Evolutionary conservation across 2,888 invertebrate genomes (phyloP).

Genomic region (Troides oblongomaculatus): DNA sequence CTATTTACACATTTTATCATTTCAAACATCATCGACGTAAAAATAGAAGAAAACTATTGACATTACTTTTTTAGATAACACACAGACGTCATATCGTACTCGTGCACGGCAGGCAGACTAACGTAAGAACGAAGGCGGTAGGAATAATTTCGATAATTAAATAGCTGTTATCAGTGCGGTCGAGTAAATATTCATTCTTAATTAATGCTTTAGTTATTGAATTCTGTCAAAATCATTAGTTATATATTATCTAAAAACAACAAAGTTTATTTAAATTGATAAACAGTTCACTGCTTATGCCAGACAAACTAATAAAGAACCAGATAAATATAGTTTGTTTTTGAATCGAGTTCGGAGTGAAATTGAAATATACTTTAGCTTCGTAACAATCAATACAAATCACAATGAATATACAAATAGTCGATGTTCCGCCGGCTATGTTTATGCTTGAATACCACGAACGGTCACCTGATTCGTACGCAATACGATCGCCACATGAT

Average conservation of each 20-base stretch:
- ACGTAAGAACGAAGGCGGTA: conserved; percentile 15
- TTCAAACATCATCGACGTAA: conserved; percentile 29
- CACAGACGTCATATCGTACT: conserved; percentile 22
- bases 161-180: conserved; percentile 21
- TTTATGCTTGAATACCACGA: conserved; percentile 43
- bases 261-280: conserved; percentile 13
- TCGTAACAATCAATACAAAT: conserved; percentile 1
- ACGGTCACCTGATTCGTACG: conserved; percentile 56
- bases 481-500: conserved; percentile 55
- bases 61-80: conserved; percentile 25
- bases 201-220: conserved; percentile 23
- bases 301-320: conserved; percentile 12
- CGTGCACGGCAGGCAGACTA: conserved; percentile 12
- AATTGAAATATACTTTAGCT: background rate
- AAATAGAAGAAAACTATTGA: conserved; percentile 24
- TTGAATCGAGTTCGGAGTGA: background rate
- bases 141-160: conserved; percentile 23
- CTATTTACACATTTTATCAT: conserved; percentile 28
- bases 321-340: background rate
- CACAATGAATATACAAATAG: background rate
- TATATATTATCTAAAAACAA: conserved; percentile 12
- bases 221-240: conserved; percentile 28
- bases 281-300: conserved; percentile 3
- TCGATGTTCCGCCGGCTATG: conserved; percentile 17
- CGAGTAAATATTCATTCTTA: conserved; percentile 27